These are phyloP conservation scores for Trilocha varians DNA, from an alignment of 2,888 invertebrate genomes.

Conservation along the genomic window DNA sequence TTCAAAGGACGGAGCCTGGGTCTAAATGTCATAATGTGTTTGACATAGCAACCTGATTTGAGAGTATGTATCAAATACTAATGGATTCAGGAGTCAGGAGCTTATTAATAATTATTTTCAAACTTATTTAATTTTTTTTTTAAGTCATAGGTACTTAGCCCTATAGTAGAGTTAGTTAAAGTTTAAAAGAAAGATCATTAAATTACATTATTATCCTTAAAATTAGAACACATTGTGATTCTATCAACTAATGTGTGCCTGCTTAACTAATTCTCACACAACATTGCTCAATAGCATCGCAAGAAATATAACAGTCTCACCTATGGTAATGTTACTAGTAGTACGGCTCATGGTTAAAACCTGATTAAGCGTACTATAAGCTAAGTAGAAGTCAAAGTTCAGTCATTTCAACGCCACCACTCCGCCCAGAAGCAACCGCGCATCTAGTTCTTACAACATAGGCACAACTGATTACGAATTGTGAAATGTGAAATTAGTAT, in stretches of 20 bases:
- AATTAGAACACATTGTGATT: background rate
- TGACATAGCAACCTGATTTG: background rate
- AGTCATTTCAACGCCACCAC: background rate
- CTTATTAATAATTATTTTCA: too few relatives aligned
- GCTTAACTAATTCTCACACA: background rate
- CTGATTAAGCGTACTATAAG: background rate
- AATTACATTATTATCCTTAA: background rate
- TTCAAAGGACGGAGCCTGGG: constrained; percentile 30
- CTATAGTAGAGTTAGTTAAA: too few relatives aligned
- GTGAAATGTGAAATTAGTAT: background rate
- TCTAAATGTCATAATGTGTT: background rate
- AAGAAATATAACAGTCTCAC: background rate
- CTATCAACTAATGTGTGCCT: background rate
- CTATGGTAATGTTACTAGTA: background rate
- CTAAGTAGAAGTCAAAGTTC: background rate
- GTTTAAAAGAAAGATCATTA: too few relatives aligned
- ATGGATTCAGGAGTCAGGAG: too few relatives aligned
- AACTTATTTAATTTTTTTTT: too few relatives aligned
- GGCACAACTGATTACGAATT: background rate
- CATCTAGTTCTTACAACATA: background rate
- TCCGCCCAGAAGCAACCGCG: background rate
- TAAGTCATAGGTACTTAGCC: too few relatives aligned
- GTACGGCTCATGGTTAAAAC: background rate
- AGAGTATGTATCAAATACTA: too few relatives aligned
- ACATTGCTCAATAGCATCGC: background rate